Conservation (phyloP, 1,140 invertebrate species). For the Cheumatopsyche charites region DNA sequence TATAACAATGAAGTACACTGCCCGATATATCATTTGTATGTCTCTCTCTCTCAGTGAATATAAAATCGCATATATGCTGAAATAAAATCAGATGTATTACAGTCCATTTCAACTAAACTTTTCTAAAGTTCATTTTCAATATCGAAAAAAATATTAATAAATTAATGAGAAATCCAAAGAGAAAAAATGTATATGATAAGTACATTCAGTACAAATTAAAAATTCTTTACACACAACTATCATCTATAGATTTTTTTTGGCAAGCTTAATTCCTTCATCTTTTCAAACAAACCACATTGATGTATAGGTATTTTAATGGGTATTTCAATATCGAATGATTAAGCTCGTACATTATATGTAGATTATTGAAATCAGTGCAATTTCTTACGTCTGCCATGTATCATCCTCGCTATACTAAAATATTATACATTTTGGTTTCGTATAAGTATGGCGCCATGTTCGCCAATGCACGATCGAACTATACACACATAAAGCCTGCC, state of each 20-base stretch:
- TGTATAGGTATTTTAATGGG: too few species aligned
- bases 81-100: constrained; percentile 33
- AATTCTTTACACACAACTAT: too few species aligned
- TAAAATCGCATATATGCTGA: constrained; percentile 31
- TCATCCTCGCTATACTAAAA: background rate
- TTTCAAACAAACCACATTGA: too few species aligned
- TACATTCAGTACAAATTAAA: too few species aligned
- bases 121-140: too few species aligned
- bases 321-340: too few species aligned
- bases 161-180: too few species aligned
- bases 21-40: constrained; percentile 47
- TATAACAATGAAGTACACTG: constrained; percentile 40
- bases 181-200: too few species aligned
- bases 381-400: constrained; percentile 15
- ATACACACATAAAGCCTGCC: constrained; percentile 25
- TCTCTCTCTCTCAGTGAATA: constrained; percentile 33
- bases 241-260: too few species aligned
- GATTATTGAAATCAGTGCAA: constrained; percentile 1
- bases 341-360: too few species aligned
- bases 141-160: too few species aligned
- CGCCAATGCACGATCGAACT: constrained; percentile 31
- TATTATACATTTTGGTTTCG: background rate
- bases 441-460: constrained; percentile 18
- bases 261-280: too few species aligned
- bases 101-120: background rate